Evolutionary conservation across 1,140 invertebrate genomes (phyloP).

Genomic region (Mya arenaria): DNA sequence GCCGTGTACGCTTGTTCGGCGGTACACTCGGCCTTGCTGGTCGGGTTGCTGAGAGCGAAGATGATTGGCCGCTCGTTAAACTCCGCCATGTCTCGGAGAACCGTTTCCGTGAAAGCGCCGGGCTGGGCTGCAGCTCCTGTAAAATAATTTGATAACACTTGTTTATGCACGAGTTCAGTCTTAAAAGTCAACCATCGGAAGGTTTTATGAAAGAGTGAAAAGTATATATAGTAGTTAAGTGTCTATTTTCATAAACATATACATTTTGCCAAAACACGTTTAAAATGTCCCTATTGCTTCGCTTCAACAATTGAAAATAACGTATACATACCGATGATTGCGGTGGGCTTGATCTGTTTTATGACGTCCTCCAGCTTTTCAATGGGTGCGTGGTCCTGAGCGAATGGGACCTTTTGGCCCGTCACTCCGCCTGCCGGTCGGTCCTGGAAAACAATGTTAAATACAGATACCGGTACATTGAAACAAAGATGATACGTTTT

Average conservation of each 20-base stretch:
- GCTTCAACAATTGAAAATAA: neutral
- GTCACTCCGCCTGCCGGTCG: conserved; percentile 75
- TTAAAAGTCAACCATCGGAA: no score
- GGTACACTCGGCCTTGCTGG: conserved; percentile 78
- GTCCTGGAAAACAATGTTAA: no score
- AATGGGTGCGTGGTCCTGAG: conserved; percentile 69
- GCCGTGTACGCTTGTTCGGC: conserved; percentile 77
- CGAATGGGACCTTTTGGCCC: conserved; percentile 75
- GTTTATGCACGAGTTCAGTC: no score
- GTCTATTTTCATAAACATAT: neutral
- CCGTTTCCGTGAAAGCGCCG: conserved; percentile 77
- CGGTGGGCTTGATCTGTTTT: conserved; percentile 75
- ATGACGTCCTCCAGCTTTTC: conserved; percentile 76
- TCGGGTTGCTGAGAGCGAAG: conserved; percentile 80
- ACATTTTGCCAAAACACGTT: neutral
- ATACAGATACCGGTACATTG: no score
- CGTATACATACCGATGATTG: conserved; percentile 75
- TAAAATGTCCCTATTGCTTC: neutral
- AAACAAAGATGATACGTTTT: no score
- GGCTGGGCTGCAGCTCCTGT: conserved; percentile 77
- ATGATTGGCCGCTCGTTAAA: conserved; percentile 78
- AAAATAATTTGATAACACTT: no score
- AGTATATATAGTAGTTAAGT: no score
- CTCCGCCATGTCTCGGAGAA: conserved; percentile 75
- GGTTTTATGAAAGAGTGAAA: no score